Percentiles rank a stretch among this genome's conserved stretches.
Evolutionary conservation across 2,113 vertebrate genomes (phyloP).

Genomic region (Condylura cristata): DNA sequence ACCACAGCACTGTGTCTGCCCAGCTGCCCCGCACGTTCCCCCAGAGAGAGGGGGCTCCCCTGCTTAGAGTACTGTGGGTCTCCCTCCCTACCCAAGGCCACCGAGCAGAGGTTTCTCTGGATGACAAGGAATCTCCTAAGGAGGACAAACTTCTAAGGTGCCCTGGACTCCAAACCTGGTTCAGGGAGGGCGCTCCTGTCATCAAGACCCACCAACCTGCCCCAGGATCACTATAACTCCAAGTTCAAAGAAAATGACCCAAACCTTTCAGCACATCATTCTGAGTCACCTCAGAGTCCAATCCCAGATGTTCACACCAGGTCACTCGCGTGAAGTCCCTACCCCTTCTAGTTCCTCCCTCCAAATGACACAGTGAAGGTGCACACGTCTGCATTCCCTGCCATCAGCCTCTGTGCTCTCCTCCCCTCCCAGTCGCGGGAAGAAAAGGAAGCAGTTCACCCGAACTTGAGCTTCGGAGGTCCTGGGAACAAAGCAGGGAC

Average conservation of each 20-base stretch:
- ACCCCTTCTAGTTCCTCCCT: neutral
- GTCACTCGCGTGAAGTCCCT: neutral
- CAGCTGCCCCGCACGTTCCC: neutral
- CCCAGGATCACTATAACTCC: neutral
- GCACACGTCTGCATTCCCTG: neutral
- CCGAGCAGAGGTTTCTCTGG: neutral
- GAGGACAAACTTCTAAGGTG: constrained; percentile 12
- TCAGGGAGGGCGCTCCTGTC: neutral
- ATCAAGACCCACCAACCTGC: neutral
- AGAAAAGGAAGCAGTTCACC: constrained; percentile 75
- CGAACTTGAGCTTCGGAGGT: constrained; percentile 59
- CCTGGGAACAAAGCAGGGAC: constrained; percentile 51
- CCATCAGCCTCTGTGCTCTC: neutral
- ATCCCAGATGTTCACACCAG: neutral
- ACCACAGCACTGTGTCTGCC: neutral
- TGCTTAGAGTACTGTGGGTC: neutral
- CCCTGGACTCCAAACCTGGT: neutral
- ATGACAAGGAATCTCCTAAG: neutral
- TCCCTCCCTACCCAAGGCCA: neutral
- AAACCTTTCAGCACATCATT: neutral
- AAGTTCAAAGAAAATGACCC: neutral
- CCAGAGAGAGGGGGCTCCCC: neutral
- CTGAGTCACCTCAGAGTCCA: neutral
- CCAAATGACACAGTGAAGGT: neutral
- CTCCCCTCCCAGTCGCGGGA: neutral